Conservation (phyloP, 2,888 invertebrate genomes). For the Plagiodera versicolora region DNA sequence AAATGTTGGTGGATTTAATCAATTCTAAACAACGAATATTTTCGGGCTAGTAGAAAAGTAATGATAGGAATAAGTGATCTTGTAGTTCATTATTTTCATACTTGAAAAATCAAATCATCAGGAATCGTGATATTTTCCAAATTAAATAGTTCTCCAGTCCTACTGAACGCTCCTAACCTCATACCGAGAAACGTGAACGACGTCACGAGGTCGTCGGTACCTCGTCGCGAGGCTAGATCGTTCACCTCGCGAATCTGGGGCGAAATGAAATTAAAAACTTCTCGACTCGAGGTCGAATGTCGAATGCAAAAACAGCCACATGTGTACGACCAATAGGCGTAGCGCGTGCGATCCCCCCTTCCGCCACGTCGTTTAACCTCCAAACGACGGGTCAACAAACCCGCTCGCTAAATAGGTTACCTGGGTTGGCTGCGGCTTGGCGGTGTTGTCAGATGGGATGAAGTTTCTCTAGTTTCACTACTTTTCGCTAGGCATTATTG, state of each 20-base stretch:
- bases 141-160: no score
- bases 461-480: no score
- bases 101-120: no score
- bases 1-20: no score
- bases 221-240: conserved; percentile 62
- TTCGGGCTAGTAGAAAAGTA: no score
- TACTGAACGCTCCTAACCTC: no score
- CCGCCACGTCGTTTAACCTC: conserved; percentile 43
- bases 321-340: conserved; percentile 48
- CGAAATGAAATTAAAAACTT: conserved; percentile 64
- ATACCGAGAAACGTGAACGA: conserved; percentile 29
- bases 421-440: conserved; percentile 45
- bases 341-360: conserved; percentile 35
- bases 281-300: conserved; percentile 55
- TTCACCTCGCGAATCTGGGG: conserved; percentile 66
- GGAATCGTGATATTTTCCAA: no score
- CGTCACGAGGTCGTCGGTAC: conserved; percentile 52
- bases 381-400: conserved; percentile 52
- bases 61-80: no score
- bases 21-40: no score
- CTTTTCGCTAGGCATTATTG: no score
- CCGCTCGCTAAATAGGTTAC: conserved; percentile 54
- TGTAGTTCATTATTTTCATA: no score
- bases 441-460: background rate
- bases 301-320: conserved; percentile 54